A percentile compares a stretch with the other conserved stretches of the same genome.
Evolutionary conservation across 2,797 vertebrate genomes (phyloP).

Genomic region (Sebastes flavidus): DNA sequence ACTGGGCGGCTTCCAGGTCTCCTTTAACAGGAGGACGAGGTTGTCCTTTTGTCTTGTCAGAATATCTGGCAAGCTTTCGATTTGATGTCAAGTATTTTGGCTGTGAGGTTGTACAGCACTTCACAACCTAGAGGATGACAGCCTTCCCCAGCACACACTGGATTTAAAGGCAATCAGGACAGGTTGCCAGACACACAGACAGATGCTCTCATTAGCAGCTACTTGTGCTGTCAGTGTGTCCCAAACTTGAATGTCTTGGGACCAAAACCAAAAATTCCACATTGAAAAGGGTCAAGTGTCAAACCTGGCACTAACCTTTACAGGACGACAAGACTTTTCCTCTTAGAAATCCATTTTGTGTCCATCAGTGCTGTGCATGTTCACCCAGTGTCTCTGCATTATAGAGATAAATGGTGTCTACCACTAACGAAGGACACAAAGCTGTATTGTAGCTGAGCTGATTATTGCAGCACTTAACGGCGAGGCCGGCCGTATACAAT

Average conservation of each 20-base stretch:
- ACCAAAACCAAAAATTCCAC: neutral
- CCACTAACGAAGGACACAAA: neutral
- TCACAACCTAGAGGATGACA: slow-evolving; percentile 3
- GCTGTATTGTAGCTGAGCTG: neutral
- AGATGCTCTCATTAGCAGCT: slow-evolving; percentile 24
- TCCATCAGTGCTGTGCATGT: neutral
- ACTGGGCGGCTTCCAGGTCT: slow-evolving; percentile 24
- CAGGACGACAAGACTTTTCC: neutral
- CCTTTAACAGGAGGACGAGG: slow-evolving; percentile 6
- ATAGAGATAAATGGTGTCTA: neutral
- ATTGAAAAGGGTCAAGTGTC: neutral
- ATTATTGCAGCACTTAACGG: slow-evolving; percentile 10
- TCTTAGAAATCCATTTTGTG: neutral
- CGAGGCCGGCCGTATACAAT: neutral
- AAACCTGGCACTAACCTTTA: neutral
- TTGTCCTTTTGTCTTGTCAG: slow-evolving; percentile 15
- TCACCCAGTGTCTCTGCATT: neutral
- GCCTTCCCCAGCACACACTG: neutral
- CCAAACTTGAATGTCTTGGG: neutral
- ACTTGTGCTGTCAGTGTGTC: neutral
- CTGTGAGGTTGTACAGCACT: neutral
- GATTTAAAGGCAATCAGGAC: slow-evolving; percentile 19
- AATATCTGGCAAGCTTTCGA: slow-evolving; percentile 27
- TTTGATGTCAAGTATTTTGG: slow-evolving; percentile 17
- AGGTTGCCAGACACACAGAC: slow-evolving; percentile 8